A percentile compares a stretch with the other conserved stretches of the same genome.
Conservation (phyloP, 2,888 invertebrate species). For the Syrphus vitripennis region DNA sequence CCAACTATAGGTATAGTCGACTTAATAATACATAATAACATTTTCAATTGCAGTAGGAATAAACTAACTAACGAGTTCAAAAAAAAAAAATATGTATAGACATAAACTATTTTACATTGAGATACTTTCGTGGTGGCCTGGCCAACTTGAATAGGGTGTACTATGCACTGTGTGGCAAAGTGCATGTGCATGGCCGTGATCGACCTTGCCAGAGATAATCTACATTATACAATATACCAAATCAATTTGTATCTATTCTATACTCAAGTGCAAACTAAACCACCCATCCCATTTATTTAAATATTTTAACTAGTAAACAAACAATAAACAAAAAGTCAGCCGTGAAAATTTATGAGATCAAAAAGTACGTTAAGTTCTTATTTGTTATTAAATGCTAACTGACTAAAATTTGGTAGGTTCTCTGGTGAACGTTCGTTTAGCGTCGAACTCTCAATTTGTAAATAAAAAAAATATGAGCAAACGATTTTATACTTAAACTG, state of each 20-base stretch:
- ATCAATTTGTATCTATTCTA: background rate
- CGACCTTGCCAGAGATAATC: constrained; percentile 46
- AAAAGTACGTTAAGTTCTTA: too few relatives aligned
- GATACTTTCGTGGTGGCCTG: constrained; percentile 10
- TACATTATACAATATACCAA: background rate
- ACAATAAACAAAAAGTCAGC: too few relatives aligned
- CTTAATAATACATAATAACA: constrained; percentile 33
- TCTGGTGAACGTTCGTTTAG: too few relatives aligned
- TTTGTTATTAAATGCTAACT: too few relatives aligned
- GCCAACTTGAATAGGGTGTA: background rate
- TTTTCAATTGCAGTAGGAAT: constrained; percentile 28
- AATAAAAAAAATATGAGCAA: too few relatives aligned
- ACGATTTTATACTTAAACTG: too few relatives aligned
- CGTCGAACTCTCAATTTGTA: too few relatives aligned
- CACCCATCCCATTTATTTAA: background rate
- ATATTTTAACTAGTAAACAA: too few relatives aligned
- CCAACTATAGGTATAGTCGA: constrained; percentile 23
- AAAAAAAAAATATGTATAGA: constrained; percentile 18
- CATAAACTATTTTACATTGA: constrained; percentile 57
- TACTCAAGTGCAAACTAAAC: background rate
- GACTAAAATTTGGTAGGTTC: too few relatives aligned
- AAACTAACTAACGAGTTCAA: background rate
- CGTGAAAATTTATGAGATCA: too few relatives aligned
- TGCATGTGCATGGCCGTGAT: background rate
- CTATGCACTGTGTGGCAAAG: background rate